A percentile compares a stretch with the other conserved stretches of the same genome.
phyloP scores from a whole-genome alignment of 1,140 invertebrate genomes.

The Periplaneta americana region DNA sequence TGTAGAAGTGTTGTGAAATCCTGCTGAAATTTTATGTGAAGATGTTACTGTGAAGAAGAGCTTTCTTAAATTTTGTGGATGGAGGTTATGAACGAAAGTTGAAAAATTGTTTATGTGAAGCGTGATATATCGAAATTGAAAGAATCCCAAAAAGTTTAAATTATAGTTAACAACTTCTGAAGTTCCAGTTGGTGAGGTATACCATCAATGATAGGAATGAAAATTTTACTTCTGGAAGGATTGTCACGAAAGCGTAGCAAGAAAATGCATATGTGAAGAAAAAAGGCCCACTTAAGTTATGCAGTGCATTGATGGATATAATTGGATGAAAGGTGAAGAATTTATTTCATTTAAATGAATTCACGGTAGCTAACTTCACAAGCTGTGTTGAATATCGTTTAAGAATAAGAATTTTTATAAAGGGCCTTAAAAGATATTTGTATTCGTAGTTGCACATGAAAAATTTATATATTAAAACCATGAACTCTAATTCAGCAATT shows the following conservation, averaged over 20 bases:
- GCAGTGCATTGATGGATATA: not conserved
- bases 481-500: not conserved
- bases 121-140: no score
- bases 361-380: not conserved
- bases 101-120: no score
- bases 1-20: no score
- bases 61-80: no score
- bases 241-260: no score
- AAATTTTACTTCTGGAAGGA: not conserved
- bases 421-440: not conserved
- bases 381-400: not conserved
- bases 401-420: not conserved
- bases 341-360: not conserved
- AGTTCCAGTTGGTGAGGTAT: not conserved
- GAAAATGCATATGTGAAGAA: not conserved
- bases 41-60: no score
- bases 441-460: not conserved
- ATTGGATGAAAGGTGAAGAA: not conserved
- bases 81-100: no score
- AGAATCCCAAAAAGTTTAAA: no score
- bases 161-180: not conserved
- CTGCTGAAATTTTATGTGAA: no score
- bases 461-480: not conserved
- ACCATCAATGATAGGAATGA: not conserved
- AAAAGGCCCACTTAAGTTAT: not conserved